Base-by-base conservation (phyloP, 1,140 invertebrate genomes). In the Bombyx mandarina region DNA sequence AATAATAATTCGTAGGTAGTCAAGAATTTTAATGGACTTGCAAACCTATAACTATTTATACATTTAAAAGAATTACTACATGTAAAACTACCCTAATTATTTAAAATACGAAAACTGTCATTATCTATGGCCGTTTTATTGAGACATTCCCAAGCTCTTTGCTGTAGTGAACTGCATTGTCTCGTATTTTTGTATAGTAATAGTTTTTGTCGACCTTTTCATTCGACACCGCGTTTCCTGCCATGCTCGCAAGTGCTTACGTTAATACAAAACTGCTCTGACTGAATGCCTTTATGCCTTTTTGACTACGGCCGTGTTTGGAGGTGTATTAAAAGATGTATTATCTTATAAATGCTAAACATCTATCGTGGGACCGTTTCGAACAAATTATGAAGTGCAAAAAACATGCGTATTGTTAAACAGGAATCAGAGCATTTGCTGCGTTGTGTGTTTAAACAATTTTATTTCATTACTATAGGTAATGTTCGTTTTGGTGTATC, bases 151-250 rank as follows among this genome's bases (percentile, higher is more conserved):
- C 60, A 71, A 73, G 62, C 69, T 65, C 74, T 75, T 73, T 71
- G 65, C 77, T 18, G 50, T 35, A 9, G 26, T 35, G 7, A 22
- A 63, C 48, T 50, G 42, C 45, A 75, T 79, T 81, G 80, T 81
- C 77, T 81, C 54, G 65, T 67, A 66, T 69, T 78, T 74, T 77
- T 68, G 71, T 81, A 66, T 18, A 18, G 12, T 18, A 73, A 71
- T 75, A 64, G 71, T 75, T 79, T 77, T 77, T 73, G 68, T 67
- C 65, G 62, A 35, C 70, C 57, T 67, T 18, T 77, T 71, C 71
- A 86, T 79, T 76, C 69, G 79, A 86, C 77, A 82, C 81, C 82
- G 73, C 73, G 75, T 67, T 82, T 86, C 82, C 82, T 82, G 82
- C 67, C 67, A 63, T 66, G 67, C 79, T 81, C 79, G 78, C 80